Evolutionary conservation across 1,140 invertebrate genomes (phyloP).

Genomic region (Saccostrea glomerata): DNA sequence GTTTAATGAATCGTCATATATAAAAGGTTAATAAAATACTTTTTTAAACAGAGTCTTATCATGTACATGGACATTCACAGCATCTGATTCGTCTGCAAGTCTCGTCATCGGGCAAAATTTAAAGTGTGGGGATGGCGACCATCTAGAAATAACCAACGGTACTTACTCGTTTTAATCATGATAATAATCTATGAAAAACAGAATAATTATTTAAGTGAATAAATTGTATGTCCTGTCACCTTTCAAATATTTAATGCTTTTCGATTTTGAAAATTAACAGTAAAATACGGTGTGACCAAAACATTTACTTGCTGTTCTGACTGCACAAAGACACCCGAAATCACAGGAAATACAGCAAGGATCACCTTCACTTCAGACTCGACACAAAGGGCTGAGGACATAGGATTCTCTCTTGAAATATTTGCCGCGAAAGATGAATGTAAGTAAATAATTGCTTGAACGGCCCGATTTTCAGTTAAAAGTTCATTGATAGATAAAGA

Average conservation of each 20-base stretch:
- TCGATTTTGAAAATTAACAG: too few species aligned
- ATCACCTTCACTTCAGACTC: too few species aligned
- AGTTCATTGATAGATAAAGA: too few species aligned
- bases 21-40: too few species aligned
- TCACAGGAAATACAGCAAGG: too few species aligned
- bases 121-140: background rate
- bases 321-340: background rate
- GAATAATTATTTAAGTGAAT: background rate
- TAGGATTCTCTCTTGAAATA: background rate
- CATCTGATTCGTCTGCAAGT: background rate
- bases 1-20: too few species aligned
- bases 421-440: background rate
- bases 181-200: background rate
- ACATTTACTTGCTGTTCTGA: background rate
- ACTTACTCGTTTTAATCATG: background rate
- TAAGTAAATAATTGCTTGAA: background rate
- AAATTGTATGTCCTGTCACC: too few species aligned
- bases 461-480: too few species aligned
- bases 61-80: background rate
- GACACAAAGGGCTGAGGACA: background rate
- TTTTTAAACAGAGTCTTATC: background rate
- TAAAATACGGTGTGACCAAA: too few species aligned
- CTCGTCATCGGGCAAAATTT: background rate
- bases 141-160: background rate
- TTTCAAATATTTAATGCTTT: too few species aligned